Evolutionary conservation across 2,888 invertebrate genomes (phyloP), one percentile per base, ranked within the genome.

Genomic region (Leptopterna dolabrata): DNA sequence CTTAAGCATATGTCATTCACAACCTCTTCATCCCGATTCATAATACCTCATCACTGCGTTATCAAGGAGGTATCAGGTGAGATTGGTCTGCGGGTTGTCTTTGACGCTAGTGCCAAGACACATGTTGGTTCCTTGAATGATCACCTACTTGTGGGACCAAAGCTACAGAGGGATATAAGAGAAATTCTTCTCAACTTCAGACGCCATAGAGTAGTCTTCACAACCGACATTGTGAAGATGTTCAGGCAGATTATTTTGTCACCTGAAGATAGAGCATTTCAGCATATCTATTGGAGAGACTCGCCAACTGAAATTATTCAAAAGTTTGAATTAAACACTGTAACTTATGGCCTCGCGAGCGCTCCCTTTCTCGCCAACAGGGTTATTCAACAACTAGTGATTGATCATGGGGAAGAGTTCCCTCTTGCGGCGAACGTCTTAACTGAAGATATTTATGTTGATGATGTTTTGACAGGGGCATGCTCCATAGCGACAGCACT

Each of bases 141-240:
- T n/a, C 47, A 51, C 76, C 29, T 87, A 0, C 36, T 36, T 16
- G 73, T 80, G 1, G 83, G 76, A 0, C 83, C 82, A 13, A 87
- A 84, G 71, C 51, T 84, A n/a, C n/a, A n/a, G n/a, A n/a, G n/a
- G n/a, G n/a, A n/a, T n/a, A n/a, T n/a, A n/a, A n/a, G n/a, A n/a
- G 41, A n/a, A n/a, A n/a, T n/a, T 19, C 73, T 78, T 27, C 78
- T 78, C 30, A 41, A 45, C n/a, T 78, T 78, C 86, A 86, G 91
- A 1, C 82, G 86, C 6, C 89, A 91, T 81, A 87, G 87, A 11
- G 89, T 90, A 30, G 90, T 90, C 0, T 88, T 92, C 16, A 90
- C 90, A 7, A 91, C 91, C 0, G 89, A 89, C 41, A 81, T 89
- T 0, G 43, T 82, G 6, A 81, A 88, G 19, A 88, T 89, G 88